Base-by-base conservation (phyloP, 2,888 invertebrate species). In the Molorchus minor region DNA sequence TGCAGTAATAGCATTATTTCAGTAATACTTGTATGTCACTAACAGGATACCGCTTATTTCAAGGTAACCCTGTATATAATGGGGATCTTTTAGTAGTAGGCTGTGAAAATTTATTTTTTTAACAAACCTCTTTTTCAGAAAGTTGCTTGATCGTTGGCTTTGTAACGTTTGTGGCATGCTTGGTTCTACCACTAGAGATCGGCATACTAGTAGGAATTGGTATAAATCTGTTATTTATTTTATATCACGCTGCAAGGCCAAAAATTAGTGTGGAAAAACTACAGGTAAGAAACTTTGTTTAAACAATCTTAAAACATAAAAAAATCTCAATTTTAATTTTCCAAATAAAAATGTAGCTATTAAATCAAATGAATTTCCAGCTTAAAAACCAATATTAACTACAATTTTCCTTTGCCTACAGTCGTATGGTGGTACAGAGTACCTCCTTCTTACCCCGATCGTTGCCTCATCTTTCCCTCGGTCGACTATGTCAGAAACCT, bases 381-480 rank as follows among this genome's bases (percentile, higher is more conserved):
- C n/a, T n/a, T n/a, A n/a, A n/a, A n/a, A n/a, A n/a, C n/a, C n/a
- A n/a, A n/a, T n/a, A n/a, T n/a, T n/a, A n/a, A n/a, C 25, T 46
- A 2, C 8, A 10, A 25, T 38, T 16, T 5, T 46, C 30, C 2
- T 8, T 30, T 1, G 46, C 58, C 82, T 84, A 72, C 84, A 91
- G 85, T 88, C 88, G 62, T 84, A 84, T 62, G 84, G 81, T 38
- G 91, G 91, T 56, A 84, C 84, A 41, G 89, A 92, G 74, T 93
- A 93, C 80, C 82, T 93, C 58, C 89, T 92, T 87, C 85, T 94
- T 64, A 93, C 92, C 12, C n/a, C n/a, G n/a, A n/a, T n/a, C n/a
- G n/a, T 67, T 93, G 93, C 78, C 85, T 95, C 33, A 93, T 94
- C 77, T 95, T 94, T 82, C 94, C 94, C 12, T 93, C 94, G 0